Base-by-base conservation (phyloP, 1,140 invertebrate genomes). In the Dendroctonus ponderosae region DNA sequence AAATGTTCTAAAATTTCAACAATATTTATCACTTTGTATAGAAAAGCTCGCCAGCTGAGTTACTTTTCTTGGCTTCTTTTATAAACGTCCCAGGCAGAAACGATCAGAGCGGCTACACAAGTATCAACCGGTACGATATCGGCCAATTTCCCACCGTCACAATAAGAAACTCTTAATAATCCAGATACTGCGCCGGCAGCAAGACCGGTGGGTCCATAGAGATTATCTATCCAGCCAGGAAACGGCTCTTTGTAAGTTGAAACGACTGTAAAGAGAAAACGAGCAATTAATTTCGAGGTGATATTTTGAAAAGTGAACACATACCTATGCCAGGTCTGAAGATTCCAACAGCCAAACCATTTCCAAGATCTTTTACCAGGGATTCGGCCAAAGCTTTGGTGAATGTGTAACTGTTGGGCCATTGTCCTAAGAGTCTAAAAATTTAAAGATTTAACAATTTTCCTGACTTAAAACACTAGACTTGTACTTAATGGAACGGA, bases 141-240 rank as follows among this genome's bases (percentile, higher is more conserved):
- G 2, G 87, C 85, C 14, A 83, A 79, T 8, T 84, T 84, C 14
- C 83, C 79, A 4, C 78, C 77, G 65, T 85, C 81, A 72, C 87
- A 86, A 49, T 83, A 81, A 80, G 92, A 85, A 7, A 89, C 86
- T 56, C 86, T 83, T 1, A 94, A 79, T 3, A 93, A 76, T 1
- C 92, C 92, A 75, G 90, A 90, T 15, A 89, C 88, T 8, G 83
- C 83, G 0, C 83, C 87, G 5, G 83, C 85, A 2, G 86, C 73
- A 5, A 89, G 71, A 0, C 87, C 92, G 48, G 90, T 92, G 2
- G 92, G 91, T n/a, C 93, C 93, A 81, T 95, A 95, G 53, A 92
- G 84, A 76, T 94, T 96, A 77, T 96, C 93, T 2, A 94, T 88
- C 91, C 91, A 94, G 2, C 90, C 89, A 0, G 82, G 79, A 14